These are phyloP conservation scores for Parotia lawesii DNA, from an alignment of 2,113 vertebrate genomes.

Conservation along the genomic window DNA sequence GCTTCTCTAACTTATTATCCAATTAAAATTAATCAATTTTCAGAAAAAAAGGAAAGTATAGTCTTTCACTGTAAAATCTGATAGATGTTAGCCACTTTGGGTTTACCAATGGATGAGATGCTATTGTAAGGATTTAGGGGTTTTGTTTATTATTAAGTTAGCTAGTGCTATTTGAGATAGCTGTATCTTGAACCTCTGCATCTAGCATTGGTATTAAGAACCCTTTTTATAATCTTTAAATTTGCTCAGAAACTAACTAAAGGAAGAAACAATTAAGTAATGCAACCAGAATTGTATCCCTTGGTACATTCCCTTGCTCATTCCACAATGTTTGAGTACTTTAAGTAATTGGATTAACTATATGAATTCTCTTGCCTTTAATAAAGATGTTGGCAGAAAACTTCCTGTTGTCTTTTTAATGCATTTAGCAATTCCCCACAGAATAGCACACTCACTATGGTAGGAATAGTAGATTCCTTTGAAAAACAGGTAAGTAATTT, in stretches of 20 bases:
- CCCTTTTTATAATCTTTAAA: background rate
- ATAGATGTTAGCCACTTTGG: background rate
- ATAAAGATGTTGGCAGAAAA: background rate
- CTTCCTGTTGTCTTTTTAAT: background rate
- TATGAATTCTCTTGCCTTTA: background rate
- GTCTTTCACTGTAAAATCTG: background rate
- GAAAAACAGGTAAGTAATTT: background rate
- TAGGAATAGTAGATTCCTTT: background rate
- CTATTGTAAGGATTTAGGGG: background rate
- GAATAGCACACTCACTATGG: background rate
- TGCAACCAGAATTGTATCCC: background rate
- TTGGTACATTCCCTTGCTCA: background rate
- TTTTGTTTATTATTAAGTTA: background rate
- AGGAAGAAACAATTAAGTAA: background rate
- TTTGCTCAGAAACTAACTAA: background rate
- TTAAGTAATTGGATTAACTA: background rate
- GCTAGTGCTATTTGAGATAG: background rate
- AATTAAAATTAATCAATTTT: background rate
- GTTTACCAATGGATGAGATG: background rate
- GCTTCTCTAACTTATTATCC: background rate
- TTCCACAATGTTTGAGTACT: background rate
- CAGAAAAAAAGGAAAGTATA: background rate
- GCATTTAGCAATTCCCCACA: background rate
- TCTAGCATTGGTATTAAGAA: background rate
- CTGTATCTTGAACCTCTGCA: background rate